Evolutionary conservation across 2,888 invertebrate genomes (phyloP).

Genomic region (Zelleria hepariella): DNA sequence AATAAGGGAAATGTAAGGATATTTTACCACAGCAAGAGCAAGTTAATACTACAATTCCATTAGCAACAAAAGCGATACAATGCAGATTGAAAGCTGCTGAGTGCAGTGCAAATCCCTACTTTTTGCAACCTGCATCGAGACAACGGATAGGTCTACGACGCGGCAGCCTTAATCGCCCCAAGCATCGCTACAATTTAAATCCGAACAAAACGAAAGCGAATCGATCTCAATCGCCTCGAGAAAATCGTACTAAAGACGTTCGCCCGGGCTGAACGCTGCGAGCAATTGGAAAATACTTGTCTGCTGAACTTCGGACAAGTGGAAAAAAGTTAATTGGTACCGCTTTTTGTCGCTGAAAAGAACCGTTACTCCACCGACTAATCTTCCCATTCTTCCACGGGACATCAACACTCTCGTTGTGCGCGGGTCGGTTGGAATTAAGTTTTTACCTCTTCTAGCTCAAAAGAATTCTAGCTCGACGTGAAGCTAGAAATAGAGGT

Average conservation of each 20-base stretch:
- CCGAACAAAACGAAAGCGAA: constrained; percentile 60
- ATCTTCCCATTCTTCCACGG: constrained; percentile 37
- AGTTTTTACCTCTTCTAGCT: not conserved
- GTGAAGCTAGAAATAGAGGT: not conserved
- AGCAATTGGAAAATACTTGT: constrained; percentile 56
- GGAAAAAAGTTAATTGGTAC: constrained; percentile 63
- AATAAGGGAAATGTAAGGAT: not conserved
- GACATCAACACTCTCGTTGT: not conserved
- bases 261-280: constrained; percentile 19
- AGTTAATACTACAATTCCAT: not conserved
- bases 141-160: too few relatives aligned
- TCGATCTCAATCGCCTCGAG: constrained; percentile 62
- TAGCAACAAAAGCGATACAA: not conserved
- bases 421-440: not conserved
- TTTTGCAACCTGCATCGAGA: constrained; percentile 18
- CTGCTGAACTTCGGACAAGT: constrained; percentile 35
- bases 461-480: not conserved
- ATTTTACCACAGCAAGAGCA: not conserved
- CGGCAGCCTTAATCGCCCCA: constrained; percentile 58
- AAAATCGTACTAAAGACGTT: constrained; percentile 37
- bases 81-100: not conserved
- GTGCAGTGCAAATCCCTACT: constrained; percentile 41
- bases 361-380: constrained; percentile 48
- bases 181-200: constrained; percentile 67
- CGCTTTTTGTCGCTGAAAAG: constrained; percentile 52